Evolutionary conservation across 2,888 invertebrate genomes (phyloP).

Genomic region (Acanthosepion pharaonis): DNA sequence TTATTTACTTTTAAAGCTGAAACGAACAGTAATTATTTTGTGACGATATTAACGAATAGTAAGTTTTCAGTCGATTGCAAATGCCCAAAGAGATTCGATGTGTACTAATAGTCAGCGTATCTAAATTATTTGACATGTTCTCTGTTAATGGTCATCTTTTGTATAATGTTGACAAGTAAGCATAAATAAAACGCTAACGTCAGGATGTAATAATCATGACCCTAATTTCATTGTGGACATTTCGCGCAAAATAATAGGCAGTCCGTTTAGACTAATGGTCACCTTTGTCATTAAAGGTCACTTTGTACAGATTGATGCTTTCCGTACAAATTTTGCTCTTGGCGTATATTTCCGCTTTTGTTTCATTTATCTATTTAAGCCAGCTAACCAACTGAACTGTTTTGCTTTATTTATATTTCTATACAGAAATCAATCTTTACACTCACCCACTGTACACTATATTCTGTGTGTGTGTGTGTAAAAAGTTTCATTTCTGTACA

Average conservation of each 20-base stretch:
- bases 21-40: not conserved
- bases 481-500: too few species aligned
- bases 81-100: not conserved
- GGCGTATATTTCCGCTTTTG: not conserved
- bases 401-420: not conserved
- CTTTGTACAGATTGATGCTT: not conserved
- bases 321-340: not conserved
- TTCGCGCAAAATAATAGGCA: not conserved
- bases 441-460: too few species aligned
- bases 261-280: conserved; percentile 20
- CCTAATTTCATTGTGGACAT: not conserved
- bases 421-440: not conserved
- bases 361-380: not conserved
- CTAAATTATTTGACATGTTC: not conserved
- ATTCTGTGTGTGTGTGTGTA: too few species aligned
- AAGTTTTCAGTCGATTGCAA: not conserved
- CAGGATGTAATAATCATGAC: conserved; percentile 21
- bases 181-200: not conserved
- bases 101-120: not conserved
- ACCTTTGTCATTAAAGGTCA: conserved; percentile 12
- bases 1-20: not conserved
- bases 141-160: not conserved
- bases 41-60: not conserved
- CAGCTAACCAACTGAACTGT: not conserved
- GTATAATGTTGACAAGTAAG: not conserved